Evolutionary conservation across 2,797 vertebrate genomes (phyloP), one percentile per base, ranked within the genome.

Genomic region (Ptychadena robeensis): DNA sequence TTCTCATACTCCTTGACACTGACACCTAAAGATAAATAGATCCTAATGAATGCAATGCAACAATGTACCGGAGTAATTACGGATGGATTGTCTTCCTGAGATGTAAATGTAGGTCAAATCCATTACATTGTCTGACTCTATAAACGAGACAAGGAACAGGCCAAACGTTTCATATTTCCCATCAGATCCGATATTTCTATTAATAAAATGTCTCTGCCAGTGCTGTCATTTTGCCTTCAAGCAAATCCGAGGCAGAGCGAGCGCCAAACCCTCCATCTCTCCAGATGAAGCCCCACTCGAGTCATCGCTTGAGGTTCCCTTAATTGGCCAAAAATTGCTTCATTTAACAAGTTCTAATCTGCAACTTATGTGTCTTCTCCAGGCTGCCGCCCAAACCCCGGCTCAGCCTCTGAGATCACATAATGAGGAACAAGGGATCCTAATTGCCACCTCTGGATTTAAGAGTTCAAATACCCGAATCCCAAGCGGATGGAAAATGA

Each of bases 371-470:
- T 61, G 14, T 37, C 32, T 22, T 22, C 22, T 37, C 31, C 80
- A 38, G 80, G 35, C 65, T 68, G 48, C 77, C 40, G 64, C 77
- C 71, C 64, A 65, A 79, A 63, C 65, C 71, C 71, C 38, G 48
- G 22, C 70, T 69, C 77, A 30, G 82, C 2, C 22, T 35, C 38
- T 35, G 66, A 80, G 82, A 80, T 80, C 77, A 75, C 82, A 27
- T 75, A 80, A 80, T 84, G 69, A 80, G 76, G 75, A 84, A 84
- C 82, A 80, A 35, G 75, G 57, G 67, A 80, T 75, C 65, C 71
- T 84, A 80, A 84, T 84, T 84, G 82, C 71, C 77, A 80, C 35
- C 22, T 80, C 77, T 78, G 80, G 82, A 84, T 84, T 80, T 84
- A 67, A 65, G 80, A 80, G 77, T 80, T 80, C 57, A 84, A 80